Evolutionary conservation across 2,888 invertebrate genomes (phyloP).

Genomic region (Apantesis nais): DNA sequence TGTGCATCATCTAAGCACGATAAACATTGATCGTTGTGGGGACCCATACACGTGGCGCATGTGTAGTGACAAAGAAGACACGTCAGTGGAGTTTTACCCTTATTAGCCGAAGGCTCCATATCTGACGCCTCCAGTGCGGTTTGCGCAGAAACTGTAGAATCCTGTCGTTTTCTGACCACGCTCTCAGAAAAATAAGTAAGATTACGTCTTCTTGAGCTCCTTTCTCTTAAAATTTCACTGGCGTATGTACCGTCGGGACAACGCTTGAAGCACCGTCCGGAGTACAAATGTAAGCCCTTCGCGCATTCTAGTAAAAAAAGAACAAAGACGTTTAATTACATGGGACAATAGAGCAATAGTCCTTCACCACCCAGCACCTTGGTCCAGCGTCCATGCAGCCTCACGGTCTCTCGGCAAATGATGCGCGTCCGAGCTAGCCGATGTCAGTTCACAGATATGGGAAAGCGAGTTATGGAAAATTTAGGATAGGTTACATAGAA

Average conservation of each 20-base stretch:
- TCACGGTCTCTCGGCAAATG: conserved; percentile 68
- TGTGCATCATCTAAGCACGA: conserved; percentile 88
- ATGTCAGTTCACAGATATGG: conserved; percentile 60
- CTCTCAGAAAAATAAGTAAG: conserved; percentile 68
- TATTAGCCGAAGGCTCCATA: conserved; percentile 63
- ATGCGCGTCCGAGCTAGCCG: conserved; percentile 66
- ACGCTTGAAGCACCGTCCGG: conserved; percentile 85
- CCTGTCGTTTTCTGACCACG: conserved; percentile 66
- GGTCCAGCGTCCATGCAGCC: conserved; percentile 79
- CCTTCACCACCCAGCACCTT: conserved; percentile 80
- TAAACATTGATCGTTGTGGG: conserved; percentile 89
- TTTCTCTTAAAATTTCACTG: conserved; percentile 70
- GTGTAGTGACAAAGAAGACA: conserved; percentile 91
- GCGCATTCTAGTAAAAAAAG: conserved; percentile 88
- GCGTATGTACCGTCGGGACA: conserved; percentile 86
- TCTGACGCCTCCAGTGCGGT: conserved; percentile 70
- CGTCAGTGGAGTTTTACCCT: conserved; percentile 65
- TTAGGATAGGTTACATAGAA: conserved; percentile 65
- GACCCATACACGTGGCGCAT: conserved; percentile 89
- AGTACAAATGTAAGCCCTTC: conserved; percentile 85
- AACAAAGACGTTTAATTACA: conserved; percentile 73
- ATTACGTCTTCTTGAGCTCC: conserved; percentile 76
- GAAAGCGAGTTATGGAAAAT: conserved; percentile 57
- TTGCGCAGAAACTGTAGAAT: conserved; percentile 45
- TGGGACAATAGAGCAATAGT: conserved; percentile 57